Evolutionary conservation across 1,140 invertebrate species (phyloP), one percentile per base, ranked within the genome.

Genomic region (Zaprionus ghesquierei): DNA sequence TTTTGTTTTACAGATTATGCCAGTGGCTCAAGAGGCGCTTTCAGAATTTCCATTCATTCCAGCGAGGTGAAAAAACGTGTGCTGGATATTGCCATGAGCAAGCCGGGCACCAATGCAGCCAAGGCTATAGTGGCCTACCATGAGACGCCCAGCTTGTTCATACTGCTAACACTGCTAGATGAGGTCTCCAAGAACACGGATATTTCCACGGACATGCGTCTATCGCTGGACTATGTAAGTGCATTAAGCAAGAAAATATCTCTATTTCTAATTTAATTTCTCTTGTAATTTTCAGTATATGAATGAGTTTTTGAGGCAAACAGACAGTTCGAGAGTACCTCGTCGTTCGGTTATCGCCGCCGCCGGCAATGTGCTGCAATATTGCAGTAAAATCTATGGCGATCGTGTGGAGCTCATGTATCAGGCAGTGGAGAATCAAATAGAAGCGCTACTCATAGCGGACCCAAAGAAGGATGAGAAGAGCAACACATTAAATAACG

Each of bases 101-200:
- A 86, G 49, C 81, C 90, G 0, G 78, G 72, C 49, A 86, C 90
- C 9, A 77, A 79, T 61, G 81, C 85, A 6, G 60, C 81, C 2
- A 91, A 90, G 29, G 74, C 80, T 8, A 90, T 91, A 15, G 27
- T 59, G 5, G 54, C 56, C 9, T 82, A 90, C 20, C 53, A 90
- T 5, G 85, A 81, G 46, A 49, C 77, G 0, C 64, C 44, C 5
- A 77, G 72, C 0, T 54, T 77, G 18, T 35, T 61, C 15, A 68
- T 58, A 15, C 70, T 92, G 15, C 49, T 90, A 1, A 5, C 49
- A 13, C 18, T 90, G 25, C 59, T 92, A 9, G 84, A 90, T 18
- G 90, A 92, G 38, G 22, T 92, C 1, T 86, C 90, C 0, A 89
- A 90, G 22, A 89, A 90, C 33, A 69, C 75, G 2, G 85, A 91